Conservation (phyloP, 1,140 invertebrate genomes). For the Heliconius nattereri region DNA sequence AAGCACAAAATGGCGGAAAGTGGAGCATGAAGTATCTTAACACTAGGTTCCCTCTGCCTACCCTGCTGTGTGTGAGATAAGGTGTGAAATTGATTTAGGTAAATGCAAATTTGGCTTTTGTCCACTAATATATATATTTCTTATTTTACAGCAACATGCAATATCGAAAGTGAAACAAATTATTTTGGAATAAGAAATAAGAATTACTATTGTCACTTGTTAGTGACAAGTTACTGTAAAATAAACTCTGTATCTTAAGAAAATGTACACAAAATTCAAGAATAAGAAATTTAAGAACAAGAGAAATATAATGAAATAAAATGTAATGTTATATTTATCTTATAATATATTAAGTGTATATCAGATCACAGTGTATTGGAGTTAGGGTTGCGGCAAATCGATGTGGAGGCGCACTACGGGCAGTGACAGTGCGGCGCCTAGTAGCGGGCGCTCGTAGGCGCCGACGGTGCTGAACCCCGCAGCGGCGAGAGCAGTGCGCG, state of each 20-base stretch:
- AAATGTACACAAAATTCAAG: too few relatives aligned
- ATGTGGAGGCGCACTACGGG: slow-evolving; percentile 44
- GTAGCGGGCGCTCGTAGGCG: slow-evolving; percentile 51
- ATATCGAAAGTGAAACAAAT: neutral
- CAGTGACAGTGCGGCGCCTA: slow-evolving; percentile 55
- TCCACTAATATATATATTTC: neutral
- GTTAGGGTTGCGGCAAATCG: slow-evolving; percentile 39
- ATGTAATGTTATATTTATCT: too few relatives aligned
- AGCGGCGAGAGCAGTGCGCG: slow-evolving; percentile 41
- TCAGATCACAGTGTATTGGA: neutral
- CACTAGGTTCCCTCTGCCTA: too few relatives aligned
- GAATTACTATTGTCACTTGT: neutral
- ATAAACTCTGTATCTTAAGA: too few relatives aligned
- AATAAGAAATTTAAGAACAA: neutral
- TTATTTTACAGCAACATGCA: neutral
- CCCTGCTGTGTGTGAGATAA: too few relatives aligned
- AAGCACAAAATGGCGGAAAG: too few relatives aligned
- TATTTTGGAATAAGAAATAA: neutral
- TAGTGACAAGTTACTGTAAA: neutral
- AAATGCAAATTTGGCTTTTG: neutral
- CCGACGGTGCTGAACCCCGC: slow-evolving; percentile 38
- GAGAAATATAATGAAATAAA: too few relatives aligned
- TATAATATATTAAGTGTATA: too few relatives aligned
- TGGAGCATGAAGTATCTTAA: too few relatives aligned
- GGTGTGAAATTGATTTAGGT: too few relatives aligned